Evolutionary conservation across 2,797 vertebrate species (phyloP), one percentile per base, ranked within the genome.

Genomic region (Rhabdophis nuchalis): DNA sequence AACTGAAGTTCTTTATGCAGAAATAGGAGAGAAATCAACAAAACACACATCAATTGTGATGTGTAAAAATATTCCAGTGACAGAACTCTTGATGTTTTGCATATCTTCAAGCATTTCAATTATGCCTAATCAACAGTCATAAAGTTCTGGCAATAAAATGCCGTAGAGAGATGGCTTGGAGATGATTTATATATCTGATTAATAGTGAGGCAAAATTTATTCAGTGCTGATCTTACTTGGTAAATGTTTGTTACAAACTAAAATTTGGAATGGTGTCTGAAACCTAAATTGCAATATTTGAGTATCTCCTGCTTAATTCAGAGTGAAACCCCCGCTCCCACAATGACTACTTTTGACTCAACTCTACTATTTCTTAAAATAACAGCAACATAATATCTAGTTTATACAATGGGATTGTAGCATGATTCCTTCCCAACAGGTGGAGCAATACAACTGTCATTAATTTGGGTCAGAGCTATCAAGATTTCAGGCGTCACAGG

Each of bases 91-190:
- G 72, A 85, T 57, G 58, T 29, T 90, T 46, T 58, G 93, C 61
- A 94, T 93, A 61, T 93, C 93, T 18, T 0, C 36, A 20, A 23
- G 0, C 0, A 93, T 95, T 91, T 88, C 20, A 93, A 58, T 93
- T 91, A 91, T 36, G n/a, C 57, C 94, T 94, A 86, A 89, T 94
- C 61, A 90, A 91, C 57, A 94, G 85, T 92, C 60, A 9, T 56
- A 1, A 64, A 68, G 20, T 50, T 93, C 91, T 93, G 85, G 68
- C 87, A 23, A 36, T 27, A 56, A 87, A 20, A 41, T 11, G 16
- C 54, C 87, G 90, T 50, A 14, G 11, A 18, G 54, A 10, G 5
- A 89, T 85, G 29, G 53, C 77, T 41, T 92, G 86, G 11, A 50
- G 92, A 2, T 5, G n/a, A 32, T 52, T 27, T 72, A 46, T 53